Base-by-base conservation (phyloP, 2,113 vertebrate genomes). In the Myrmophylax atrothorax region DNA sequence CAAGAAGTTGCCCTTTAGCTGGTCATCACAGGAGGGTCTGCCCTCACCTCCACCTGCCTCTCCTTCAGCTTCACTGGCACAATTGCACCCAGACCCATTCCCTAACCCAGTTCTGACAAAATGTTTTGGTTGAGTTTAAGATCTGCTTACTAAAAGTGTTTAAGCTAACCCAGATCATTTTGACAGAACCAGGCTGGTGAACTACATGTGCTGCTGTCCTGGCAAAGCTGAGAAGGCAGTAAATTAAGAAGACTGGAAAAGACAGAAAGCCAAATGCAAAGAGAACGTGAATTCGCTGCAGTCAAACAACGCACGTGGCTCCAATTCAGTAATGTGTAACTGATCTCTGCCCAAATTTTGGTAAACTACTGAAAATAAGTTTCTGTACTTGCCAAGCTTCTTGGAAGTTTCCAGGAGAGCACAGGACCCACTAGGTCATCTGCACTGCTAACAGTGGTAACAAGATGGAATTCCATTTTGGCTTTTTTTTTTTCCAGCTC, bases 161-260 rank as follows among this genome's bases (percentile, higher is more conserved):
- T 70, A 33, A 84, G 76, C 35, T 95, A 94, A 90, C 94, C 92
- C 77, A 84, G 90, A 95, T 92, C 44, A 28, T 33, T 90, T 33
- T 93, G 96, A 97, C 96, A 97, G 94, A 97, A 94, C 67, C 92
- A 95, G 90, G 86, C 85, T 95, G 86, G 83, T 80, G 83, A 92
- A 31, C 85, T 60, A 46, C 72, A n/a, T 8, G 67, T 58, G 85
- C 47, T 92, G 55, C 3, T 63, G 66, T 2, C 26, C 55, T 83
- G 68, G 72, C 42, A 77, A 56, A 74, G 73, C 72, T 81, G 50
- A 70, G 92, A 40, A 38, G 59, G 29, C 33, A 81, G 73, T 29
- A 67, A 84, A 55, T 35, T 15, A 20, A 5, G 14, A 70, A 42
- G 38, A 44, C 18, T 67, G 33, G 55, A 81, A 85, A 81, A 63